Evolutionary conservation across 2,888 invertebrate genomes (phyloP).

Genomic region (Colostygia pectinataria): DNA sequence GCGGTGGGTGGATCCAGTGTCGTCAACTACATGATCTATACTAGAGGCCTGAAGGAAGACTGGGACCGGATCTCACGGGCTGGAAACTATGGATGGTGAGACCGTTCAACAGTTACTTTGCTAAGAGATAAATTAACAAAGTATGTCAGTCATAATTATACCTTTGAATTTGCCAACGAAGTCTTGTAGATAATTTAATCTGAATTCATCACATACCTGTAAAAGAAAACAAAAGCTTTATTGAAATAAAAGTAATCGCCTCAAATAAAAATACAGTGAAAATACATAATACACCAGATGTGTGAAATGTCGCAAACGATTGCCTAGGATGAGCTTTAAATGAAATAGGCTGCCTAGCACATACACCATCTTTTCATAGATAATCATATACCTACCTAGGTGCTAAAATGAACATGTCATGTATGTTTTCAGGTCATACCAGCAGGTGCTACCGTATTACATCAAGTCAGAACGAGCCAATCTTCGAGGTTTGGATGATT

Average conservation of each 20-base stretch:
- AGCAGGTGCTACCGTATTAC: conserved; percentile 84
- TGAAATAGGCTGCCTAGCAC: too few relatives aligned
- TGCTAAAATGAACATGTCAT: background rate
- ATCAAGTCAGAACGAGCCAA: conserved; percentile 83
- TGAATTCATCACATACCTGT: conserved; percentile 10
- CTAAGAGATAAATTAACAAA: too few relatives aligned
- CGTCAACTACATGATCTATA: conserved; percentile 85
- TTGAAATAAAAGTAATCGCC: too few relatives aligned
- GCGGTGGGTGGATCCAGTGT: conserved; percentile 79
- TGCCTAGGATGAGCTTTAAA: too few relatives aligned
- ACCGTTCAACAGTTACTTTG: too few relatives aligned
- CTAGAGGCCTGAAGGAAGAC: conserved; percentile 85
- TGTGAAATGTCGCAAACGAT: too few relatives aligned
- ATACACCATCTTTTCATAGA: too few relatives aligned
- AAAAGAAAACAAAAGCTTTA: conserved; percentile 2
- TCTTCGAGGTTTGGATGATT: conserved; percentile 68
- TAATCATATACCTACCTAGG: background rate
- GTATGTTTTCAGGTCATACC: conserved; percentile 75
- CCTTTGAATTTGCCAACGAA: background rate
- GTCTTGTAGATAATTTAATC: conserved; percentile 6
- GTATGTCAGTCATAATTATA: background rate
- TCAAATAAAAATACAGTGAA: too few relatives aligned
- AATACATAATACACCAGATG: too few relatives aligned
- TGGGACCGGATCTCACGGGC: conserved; percentile 85
- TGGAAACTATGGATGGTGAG: conserved; percentile 87